Percentiles rank a stretch among this genome's conserved stretches.
Evolutionary conservation across 2,888 invertebrate genomes (phyloP).

Genomic region (Dolichomitus sp.): DNA sequence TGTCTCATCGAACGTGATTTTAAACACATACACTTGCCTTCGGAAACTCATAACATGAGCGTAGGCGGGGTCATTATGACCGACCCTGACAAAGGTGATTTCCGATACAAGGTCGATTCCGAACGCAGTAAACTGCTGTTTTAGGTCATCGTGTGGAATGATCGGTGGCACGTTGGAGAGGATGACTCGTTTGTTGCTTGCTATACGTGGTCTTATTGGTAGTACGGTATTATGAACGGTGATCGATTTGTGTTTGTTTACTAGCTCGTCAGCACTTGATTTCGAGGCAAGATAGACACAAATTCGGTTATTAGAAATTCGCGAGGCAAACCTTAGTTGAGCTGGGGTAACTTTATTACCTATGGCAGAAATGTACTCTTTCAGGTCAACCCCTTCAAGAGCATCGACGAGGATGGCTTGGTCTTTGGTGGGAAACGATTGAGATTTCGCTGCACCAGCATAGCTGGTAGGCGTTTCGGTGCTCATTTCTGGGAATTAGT

Average conservation of each 20-base stretch:
- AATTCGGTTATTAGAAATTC: slow-evolving; percentile 30
- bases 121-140: background rate
- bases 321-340: background rate
- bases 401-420: background rate
- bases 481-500: too few species aligned
- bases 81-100: background rate
- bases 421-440: background rate
- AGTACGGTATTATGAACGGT: slow-evolving; percentile 44
- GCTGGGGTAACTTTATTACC: background rate
- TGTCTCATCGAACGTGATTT: too few species aligned
- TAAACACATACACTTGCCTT: too few species aligned
- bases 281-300: slow-evolving; percentile 17
- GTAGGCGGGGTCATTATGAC: background rate
- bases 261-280: background rate
- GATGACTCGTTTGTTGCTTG: slow-evolving; percentile 31
- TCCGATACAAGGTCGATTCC: background rate
- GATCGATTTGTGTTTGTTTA: slow-evolving; percentile 60
- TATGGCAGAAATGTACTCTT: background rate
- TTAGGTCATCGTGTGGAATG: background rate
- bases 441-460: too few species aligned
- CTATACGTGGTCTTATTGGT: slow-evolving; percentile 56
- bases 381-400: background rate
- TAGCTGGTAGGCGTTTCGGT: too few species aligned
- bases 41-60: background rate
- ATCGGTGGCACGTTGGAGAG: slow-evolving; percentile 73